Evolutionary conservation across 1,140 invertebrate species (phyloP).

Genomic region (Drosophila quadrilineata): DNA sequence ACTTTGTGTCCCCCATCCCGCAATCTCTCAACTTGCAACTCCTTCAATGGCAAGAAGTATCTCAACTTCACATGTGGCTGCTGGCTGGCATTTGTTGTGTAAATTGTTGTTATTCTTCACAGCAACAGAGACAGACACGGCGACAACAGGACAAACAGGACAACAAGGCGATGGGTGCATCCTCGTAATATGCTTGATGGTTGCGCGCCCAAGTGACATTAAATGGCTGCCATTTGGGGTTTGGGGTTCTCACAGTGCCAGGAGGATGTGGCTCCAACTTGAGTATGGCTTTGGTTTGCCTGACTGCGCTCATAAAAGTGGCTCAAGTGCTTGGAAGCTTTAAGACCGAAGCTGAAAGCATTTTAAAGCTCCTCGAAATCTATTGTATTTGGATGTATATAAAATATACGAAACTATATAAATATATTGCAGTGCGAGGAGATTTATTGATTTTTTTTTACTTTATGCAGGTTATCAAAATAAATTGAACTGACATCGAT

Average conservation of each 20-base stretch:
- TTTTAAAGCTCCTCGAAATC: constrained; percentile 45
- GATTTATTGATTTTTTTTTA: constrained; percentile 45
- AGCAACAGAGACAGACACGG: neutral
- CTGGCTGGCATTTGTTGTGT: constrained; percentile 62
- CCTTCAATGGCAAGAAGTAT: constrained; percentile 44
- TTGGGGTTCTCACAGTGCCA: too few relatives aligned
- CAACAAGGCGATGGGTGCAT: constrained; percentile 38
- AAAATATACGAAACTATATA: constrained; percentile 47
- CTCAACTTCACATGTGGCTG: constrained; percentile 63
- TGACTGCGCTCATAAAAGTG: constrained; percentile 58
- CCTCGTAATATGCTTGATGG: constrained; percentile 72
- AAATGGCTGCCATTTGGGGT: constrained; percentile 63
- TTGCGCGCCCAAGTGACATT: constrained; percentile 72
- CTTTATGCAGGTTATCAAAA: constrained; percentile 54
- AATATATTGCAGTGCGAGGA: neutral
- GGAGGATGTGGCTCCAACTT: neutral
- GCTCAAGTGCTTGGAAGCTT: constrained; percentile 62
- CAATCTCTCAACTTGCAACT: constrained; percentile 47
- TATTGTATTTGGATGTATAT: constrained; percentile 5
- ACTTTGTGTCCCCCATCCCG: constrained; percentile 58
- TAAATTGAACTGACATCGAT: constrained; percentile 66
- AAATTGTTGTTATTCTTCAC: constrained; percentile 69
- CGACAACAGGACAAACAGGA: constrained; percentile 6
- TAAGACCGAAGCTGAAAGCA: constrained; percentile 41
- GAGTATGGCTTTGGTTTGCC: constrained; percentile 18